Evolutionary conservation across 2,888 invertebrate genomes (phyloP), one percentile per base, ranked within the genome.

Genomic region (Cynaeus angustus): DNA sequence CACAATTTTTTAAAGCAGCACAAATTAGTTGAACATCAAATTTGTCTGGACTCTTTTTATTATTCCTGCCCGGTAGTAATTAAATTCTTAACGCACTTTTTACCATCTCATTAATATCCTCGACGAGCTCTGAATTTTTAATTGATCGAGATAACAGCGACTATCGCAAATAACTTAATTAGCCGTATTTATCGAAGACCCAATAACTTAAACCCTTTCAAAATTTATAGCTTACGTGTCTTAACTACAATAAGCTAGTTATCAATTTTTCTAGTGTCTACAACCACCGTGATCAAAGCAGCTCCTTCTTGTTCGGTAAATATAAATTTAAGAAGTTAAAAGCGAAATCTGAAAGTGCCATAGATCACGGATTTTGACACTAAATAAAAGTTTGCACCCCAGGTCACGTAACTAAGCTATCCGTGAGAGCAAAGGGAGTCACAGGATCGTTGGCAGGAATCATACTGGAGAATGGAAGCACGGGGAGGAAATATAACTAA

Each of bases 351-450:
- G 58, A 37, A 62, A 55, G 30, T 50, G 45, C 53, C 13, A 46
- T 68, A 68, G 68, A 61, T 55, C 64, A 62, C 37, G 56, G 56
- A 43, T 62, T 68, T 62, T 68, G 68, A 64, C 56, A 64, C 38
- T 48, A 68, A 68, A 53, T 64, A 68, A 59, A 66, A 59, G 61
- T 71, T 71, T 66, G 55, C 66, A 61, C 59, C 45, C 53, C 66
- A 68, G 62, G 61, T 68, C 66, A 68, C 68, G 68, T 65, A 71
- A 62, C 46, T 48, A 66, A 66, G 45, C 56, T 62, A 59, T 62
- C 55, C 56, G 62, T 61, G 62, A 64, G 52, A 56, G 67, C 43
- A 58, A 52, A 58, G 38, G 50, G 59, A 55, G 65, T 30, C 53
- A 30, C 53, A 41, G 53, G 43, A 64, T 64, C 48, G 38, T 38